Conservation (phyloP, 2,888 invertebrate genomes). For the Venustoraphidia nigricollis region DNA sequence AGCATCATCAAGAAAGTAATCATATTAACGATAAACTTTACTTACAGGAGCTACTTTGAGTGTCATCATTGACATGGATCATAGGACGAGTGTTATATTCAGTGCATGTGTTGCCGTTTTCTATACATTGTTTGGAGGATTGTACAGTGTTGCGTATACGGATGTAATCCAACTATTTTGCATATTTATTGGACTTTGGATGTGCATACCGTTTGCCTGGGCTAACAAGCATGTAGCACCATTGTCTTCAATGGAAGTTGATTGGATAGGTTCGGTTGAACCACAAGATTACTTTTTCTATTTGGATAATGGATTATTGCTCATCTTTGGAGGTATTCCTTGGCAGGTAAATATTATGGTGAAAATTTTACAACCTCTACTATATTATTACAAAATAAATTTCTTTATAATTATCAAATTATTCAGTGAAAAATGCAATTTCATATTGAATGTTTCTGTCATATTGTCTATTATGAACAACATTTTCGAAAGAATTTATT, state of each 20-base stretch:
- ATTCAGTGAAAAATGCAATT: background rate
- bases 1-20: background rate
- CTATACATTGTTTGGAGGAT: conserved; percentile 94
- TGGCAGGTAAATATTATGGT: conserved; percentile 60
- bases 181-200: conserved; percentile 95
- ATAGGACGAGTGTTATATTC: conserved; percentile 80
- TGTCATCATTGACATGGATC: conserved; percentile 94
- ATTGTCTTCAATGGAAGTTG: conserved; percentile 65
- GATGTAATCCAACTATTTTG: conserved; percentile 97
- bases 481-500: background rate
- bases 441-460: background rate
- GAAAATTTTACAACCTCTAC: background rate
- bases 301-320: conserved; percentile 72
- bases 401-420: background rate
- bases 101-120: conserved; percentile 93
- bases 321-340: conserved; percentile 91
- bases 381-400: background rate
- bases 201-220: conserved; percentile 95
- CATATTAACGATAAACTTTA: background rate
- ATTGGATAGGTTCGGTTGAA: conserved; percentile 77
- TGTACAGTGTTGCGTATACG: conserved; percentile 97
- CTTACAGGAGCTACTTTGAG: conserved; percentile 81
- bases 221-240: conserved; percentile 71
- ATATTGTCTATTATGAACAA: background rate
- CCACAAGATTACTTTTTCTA: conserved; percentile 65